Evolutionary conservation across 2,113 vertebrate genomes (phyloP).

Genomic region (Vimba vimba): DNA sequence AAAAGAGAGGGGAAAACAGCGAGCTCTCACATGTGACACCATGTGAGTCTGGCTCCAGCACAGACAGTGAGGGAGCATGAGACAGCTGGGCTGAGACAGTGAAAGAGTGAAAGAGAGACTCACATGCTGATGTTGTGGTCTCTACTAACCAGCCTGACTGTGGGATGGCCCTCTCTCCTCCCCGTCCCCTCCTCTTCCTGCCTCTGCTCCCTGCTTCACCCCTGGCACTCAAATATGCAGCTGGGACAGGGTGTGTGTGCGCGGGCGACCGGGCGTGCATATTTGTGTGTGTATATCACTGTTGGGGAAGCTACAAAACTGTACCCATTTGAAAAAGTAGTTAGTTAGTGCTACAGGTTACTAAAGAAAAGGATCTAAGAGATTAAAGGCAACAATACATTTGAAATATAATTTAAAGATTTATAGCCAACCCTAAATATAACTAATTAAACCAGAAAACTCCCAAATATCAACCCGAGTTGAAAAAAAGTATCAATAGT

Average conservation of each 20-base stretch:
- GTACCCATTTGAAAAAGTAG: neutral
- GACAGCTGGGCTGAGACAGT: constrained; percentile 16
- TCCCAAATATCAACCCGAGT: neutral
- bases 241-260: constrained; percentile 59
- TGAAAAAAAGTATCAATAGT: neutral
- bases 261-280: constrained; percentile 20
- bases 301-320: constrained; percentile 1
- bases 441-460: neutral
- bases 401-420: neutral
- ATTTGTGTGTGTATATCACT: constrained; percentile 41
- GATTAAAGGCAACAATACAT: neutral
- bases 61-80: constrained; percentile 60
- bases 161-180: constrained; percentile 36
- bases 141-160: constrained; percentile 49
- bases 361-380: neutral
- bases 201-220: constrained; percentile 59
- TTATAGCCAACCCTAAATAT: no score
- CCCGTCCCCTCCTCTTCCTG: constrained; percentile 36
- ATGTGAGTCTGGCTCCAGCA: constrained; percentile 57
- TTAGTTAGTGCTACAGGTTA: neutral
- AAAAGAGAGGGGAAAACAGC: constrained; percentile 40
- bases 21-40: constrained; percentile 54
- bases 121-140: constrained; percentile 68
- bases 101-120: constrained; percentile 55
- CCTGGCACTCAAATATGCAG: constrained; percentile 60